A percentile compares a stretch with the other conserved stretches of the same genome.
phyloP scores from a whole-genome alignment of 2,797 vertebrate species.

The Sebastes trivittatus region DNA sequence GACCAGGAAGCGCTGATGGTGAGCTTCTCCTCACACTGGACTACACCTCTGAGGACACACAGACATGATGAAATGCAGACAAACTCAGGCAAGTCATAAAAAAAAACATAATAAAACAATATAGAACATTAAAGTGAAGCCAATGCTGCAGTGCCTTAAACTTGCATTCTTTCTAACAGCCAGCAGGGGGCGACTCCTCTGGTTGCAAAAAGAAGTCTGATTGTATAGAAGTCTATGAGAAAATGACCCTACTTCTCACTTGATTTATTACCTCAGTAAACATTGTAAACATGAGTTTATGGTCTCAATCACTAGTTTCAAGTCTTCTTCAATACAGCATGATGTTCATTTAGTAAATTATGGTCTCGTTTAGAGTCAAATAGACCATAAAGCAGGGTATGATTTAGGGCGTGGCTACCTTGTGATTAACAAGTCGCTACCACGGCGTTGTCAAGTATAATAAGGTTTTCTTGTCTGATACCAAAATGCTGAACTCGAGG shows the following conservation, averaged over 20 bases:
- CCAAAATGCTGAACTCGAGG: background rate
- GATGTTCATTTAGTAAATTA: too few species aligned
- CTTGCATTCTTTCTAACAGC: background rate
- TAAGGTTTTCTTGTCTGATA: too few species aligned
- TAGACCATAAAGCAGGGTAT: too few species aligned
- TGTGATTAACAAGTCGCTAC: too few species aligned
- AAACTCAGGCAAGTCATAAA: background rate
- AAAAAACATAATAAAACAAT: background rate
- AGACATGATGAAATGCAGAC: background rate
- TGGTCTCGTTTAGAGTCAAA: too few species aligned
- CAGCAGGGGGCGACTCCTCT: background rate
- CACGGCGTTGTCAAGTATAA: too few species aligned
- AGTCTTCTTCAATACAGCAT: too few species aligned
- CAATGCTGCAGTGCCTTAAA: background rate
- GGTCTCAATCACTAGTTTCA: too few species aligned
- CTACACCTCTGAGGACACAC: constrained; percentile 84
- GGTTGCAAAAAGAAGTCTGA: background rate
- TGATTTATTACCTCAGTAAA: background rate
- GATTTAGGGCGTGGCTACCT: too few species aligned
- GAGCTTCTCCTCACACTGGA: constrained; percentile 95
- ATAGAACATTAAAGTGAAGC: background rate
- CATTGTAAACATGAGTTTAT: too few species aligned
- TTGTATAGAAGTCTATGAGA: background rate
- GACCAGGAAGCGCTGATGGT: constrained; percentile 98
- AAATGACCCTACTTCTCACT: background rate